These are phyloP conservation scores for Exaiptasia diaphana DNA, from an alignment of 64 coral and sea anemone genomes.

Conservation along the genomic window DNA sequence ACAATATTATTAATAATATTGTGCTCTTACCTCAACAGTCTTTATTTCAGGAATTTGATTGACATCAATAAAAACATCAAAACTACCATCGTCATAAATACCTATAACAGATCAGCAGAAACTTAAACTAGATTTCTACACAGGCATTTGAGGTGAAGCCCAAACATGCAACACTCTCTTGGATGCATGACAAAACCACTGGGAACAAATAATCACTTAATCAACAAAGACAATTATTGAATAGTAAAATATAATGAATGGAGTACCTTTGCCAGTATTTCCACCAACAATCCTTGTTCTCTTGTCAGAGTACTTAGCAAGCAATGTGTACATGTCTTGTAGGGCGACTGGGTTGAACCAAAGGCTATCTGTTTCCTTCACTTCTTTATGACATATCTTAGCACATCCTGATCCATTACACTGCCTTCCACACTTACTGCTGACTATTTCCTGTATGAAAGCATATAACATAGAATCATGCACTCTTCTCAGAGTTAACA, in stretches of 20 bases:
- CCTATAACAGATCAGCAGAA: constrained; percentile 18
- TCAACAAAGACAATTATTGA: not conserved
- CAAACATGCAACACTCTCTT: not conserved
- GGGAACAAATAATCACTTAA: not conserved
- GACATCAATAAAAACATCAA: constrained; percentile 66
- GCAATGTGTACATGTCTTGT: constrained; percentile 62
- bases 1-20: too few relatives aligned
- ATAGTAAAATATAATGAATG: not conserved
- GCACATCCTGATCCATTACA: too few relatives aligned
- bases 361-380: not conserved
- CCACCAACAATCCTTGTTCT: constrained; percentile 66
- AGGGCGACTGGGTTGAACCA: constrained; percentile 67
- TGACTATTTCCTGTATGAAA: too few relatives aligned
- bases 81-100: constrained; percentile 59
- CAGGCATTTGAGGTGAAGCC: not conserved
- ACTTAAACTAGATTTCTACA: not conserved
- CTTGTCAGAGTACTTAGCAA: constrained; percentile 35
- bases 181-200: not conserved
- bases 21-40: constrained; percentile 56
- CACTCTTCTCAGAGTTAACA: too few relatives aligned
- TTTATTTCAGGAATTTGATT: constrained; percentile 60
- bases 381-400: too few relatives aligned
- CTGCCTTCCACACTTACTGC: not conserved
- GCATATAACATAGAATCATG: too few relatives aligned
- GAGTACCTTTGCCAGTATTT: constrained; percentile 51